Base-by-base conservation (phyloP, 2,797 vertebrate genomes). In the Bufotes viridis region DNA sequence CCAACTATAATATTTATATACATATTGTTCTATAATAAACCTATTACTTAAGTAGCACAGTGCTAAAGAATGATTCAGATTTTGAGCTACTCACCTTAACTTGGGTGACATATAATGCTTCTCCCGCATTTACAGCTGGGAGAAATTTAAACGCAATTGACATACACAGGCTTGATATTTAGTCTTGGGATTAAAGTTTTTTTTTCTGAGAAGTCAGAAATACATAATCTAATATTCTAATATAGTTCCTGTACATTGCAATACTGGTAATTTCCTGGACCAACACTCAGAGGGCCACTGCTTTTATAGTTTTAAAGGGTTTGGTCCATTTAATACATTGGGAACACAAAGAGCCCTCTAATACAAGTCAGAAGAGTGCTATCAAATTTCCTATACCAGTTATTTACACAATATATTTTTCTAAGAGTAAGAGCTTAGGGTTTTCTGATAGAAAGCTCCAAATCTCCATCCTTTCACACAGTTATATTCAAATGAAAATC, bases 1-100 rank as follows among this genome's bases (percentile, higher is more conserved):
- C 79, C 79, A 81, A 81, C 58, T 10, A 5, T 15, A 63, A 63
- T 55, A 55, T 24, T 78, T 76, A 53, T 76, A n/a, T 76, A 76
- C 22, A 76, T 76, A 1, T 72, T 34, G 42, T 34, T 11, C 7
- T 26, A 3, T 1, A 51, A 75, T 14, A 24, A 78, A 78, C 3
- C 20, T 12, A 78, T 53, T 78, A 20, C 34, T 78, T 78, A 78
- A 0, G 7, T 70, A 7, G 14, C 26, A 70, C 67, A 17, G 4
- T 70, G 42, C 34, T 12, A 12, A 53, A 53, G 26, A 55, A 22
- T 1, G 18, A n/a, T 55, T 51, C 3, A 0, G 26, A 17, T 70
- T 29, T 70, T 70, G 22, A 55, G 51, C 49, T n/a, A 76, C 51
- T 60, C 58, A 60, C 58, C 58, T 60, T 60, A 49, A 22, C 34